Conservation (phyloP, 2,113 vertebrate genomes). For the Beaufortia kweichowensis region DNA sequence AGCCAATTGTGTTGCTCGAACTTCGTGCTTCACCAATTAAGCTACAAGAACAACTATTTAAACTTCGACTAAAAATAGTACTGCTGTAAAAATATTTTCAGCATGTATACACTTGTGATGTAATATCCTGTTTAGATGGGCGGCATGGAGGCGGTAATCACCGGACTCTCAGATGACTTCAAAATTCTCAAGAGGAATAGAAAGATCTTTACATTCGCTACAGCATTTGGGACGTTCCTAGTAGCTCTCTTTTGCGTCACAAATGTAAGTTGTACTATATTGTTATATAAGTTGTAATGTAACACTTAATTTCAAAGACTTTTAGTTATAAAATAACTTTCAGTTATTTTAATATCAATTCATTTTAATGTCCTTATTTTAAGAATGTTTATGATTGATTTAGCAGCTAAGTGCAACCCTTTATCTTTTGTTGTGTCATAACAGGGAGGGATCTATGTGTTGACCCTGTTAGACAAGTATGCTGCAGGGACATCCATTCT, state of each 20-base stretch:
- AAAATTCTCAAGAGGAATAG: constrained; percentile 89
- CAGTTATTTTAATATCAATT: too few relatives aligned
- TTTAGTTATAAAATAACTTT: not conserved
- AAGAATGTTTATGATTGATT: too few relatives aligned
- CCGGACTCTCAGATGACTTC: constrained; percentile 93
- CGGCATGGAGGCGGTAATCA: constrained; percentile 97
- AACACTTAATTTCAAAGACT: too few relatives aligned
- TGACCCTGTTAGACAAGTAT: constrained; percentile 94
- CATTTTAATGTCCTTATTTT: too few relatives aligned
- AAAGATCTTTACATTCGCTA: constrained; percentile 89
- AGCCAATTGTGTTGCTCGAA: too few relatives aligned
- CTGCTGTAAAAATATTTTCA: not conserved
- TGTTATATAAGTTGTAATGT: too few relatives aligned
- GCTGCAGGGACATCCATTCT: constrained; percentile 96
- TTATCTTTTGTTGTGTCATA: not conserved
- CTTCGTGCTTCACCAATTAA: too few relatives aligned
- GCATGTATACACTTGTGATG: not conserved
- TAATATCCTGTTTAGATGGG: constrained; percentile 83
- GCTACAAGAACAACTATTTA: not conserved
- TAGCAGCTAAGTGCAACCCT: too few relatives aligned
- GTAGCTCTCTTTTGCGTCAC: constrained; percentile 90
- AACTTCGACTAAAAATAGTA: not conserved
- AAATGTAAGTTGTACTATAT: constrained; percentile 95
- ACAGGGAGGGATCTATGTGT: constrained; percentile 94
- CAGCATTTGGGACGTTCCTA: constrained; percentile 87